phyloP scores from a whole-genome alignment of 2,113 vertebrate genomes.

The Helogale parvula region DNA sequence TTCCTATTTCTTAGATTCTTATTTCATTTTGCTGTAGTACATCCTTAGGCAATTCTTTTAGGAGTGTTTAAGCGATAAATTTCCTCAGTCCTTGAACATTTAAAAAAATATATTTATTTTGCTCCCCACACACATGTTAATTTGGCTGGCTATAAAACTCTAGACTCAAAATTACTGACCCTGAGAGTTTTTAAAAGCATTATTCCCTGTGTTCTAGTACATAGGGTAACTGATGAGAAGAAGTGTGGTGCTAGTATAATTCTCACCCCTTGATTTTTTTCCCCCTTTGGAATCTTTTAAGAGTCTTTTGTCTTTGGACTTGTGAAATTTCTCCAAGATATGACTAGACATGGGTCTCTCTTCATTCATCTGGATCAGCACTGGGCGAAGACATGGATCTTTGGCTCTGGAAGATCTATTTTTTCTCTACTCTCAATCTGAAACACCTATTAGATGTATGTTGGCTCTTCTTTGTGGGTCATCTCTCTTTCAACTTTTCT shows the following conservation, averaged over 20 bases:
- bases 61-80: neutral
- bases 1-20: slow-evolving; percentile 5
- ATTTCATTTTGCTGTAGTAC: neutral
- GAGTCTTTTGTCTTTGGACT: neutral
- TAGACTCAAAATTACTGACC: neutral
- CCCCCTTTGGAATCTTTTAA: neutral
- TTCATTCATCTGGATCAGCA: neutral
- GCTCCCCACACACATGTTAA: neutral
- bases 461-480: neutral
- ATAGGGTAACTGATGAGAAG: neutral
- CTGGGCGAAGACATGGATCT: neutral
- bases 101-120: neutral
- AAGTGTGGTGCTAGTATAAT: neutral
- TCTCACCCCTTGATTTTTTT: neutral
- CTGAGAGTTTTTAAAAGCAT: neutral
- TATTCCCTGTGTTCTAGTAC: neutral
- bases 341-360: neutral
- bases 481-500: neutral
- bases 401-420: neutral
- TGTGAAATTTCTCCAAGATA: neutral
- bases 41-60: slow-evolving; percentile 18
- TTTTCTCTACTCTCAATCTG: neutral
- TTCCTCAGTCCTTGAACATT: neutral
- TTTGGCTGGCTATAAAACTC: neutral
- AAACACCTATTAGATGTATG: neutral